Evolutionary conservation across 2,113 vertebrate species (phyloP).

Genomic region (Myotis lucifugus): DNA sequence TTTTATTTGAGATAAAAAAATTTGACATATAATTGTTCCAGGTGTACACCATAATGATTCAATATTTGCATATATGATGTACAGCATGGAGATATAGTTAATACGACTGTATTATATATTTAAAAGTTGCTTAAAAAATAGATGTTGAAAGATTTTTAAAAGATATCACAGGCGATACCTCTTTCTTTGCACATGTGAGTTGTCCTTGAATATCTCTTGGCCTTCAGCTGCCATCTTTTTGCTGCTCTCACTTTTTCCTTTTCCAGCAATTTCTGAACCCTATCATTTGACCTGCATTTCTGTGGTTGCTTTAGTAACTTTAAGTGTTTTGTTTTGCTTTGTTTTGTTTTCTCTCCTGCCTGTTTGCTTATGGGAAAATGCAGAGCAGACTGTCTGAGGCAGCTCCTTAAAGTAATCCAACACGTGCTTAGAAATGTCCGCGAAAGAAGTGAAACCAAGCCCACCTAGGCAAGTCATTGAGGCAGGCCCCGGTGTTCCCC

Average conservation of each 20-base stretch:
- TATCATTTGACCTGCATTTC: slow-evolving; percentile 39
- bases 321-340: background rate
- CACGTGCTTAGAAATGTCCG: slow-evolving; percentile 3
- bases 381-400: background rate
- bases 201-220: background rate
- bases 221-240: background rate
- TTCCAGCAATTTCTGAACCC: background rate
- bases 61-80: background rate
- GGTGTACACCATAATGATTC: background rate
- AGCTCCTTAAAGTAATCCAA: background rate
- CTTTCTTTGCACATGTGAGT: background rate
- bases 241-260: background rate
- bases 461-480: background rate
- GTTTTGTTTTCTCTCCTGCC: background rate
- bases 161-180: background rate
- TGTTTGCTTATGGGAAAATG: slow-evolving; percentile 10
- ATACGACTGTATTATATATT: background rate
- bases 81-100: background rate
- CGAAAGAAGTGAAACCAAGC: slow-evolving; percentile 16
- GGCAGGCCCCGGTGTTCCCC: background rate
- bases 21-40: background rate
- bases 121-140: background rate
- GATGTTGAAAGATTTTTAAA: background rate
- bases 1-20: background rate
- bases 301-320: slow-evolving; percentile 12